A percentile compares a stretch with the other conserved stretches of the same genome.
These are phyloP conservation scores for Pegoplata infirma DNA, from an alignment of 2,888 invertebrate genomes.

Conservation along the genomic window DNA sequence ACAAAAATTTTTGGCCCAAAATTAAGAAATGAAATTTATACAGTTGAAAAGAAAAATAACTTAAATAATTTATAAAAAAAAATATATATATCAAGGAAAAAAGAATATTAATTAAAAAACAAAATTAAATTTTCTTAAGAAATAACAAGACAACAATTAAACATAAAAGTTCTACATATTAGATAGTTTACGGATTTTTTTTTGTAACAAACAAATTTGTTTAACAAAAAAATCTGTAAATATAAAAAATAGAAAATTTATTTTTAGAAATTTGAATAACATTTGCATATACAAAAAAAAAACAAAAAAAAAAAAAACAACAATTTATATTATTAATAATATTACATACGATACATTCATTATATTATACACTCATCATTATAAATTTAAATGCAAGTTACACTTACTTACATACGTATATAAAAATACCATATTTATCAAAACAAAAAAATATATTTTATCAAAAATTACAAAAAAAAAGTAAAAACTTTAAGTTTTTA, in stretches of 20 bases:
- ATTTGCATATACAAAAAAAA: conserved; percentile 50
- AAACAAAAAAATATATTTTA: conserved; percentile 56
- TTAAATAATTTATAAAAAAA: conserved; percentile 36
- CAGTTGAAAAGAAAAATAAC: conserved; percentile 61
- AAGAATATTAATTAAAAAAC: conserved; percentile 55
- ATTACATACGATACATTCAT: conserved; percentile 31
- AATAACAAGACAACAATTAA: conserved; percentile 54
- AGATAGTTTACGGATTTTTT: conserved; percentile 30
- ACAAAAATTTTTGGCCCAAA: conserved; percentile 63
- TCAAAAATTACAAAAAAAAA: conserved; percentile 25
- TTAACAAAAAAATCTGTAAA: conserved; percentile 26
- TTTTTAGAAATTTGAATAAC: conserved; percentile 55
- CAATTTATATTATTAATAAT: conserved; percentile 36
- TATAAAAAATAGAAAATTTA: conserved; percentile 42
- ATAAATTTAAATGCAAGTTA: conserved; percentile 41
- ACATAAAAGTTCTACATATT: conserved; percentile 44
- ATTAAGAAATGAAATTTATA: conserved; percentile 58
- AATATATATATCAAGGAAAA: conserved; percentile 41
- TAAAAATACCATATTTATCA: conserved; percentile 51
- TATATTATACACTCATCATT: conserved; percentile 57
- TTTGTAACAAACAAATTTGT: conserved; percentile 8
- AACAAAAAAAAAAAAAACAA: conserved; percentile 19
- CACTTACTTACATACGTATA: conserved; percentile 36
- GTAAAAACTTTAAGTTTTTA: conserved; percentile 43
- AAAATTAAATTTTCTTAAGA: conserved; percentile 31